phyloP scores from a whole-genome alignment of 1,140 invertebrate genomes.

The Rhopalosiphum maidis region DNA sequence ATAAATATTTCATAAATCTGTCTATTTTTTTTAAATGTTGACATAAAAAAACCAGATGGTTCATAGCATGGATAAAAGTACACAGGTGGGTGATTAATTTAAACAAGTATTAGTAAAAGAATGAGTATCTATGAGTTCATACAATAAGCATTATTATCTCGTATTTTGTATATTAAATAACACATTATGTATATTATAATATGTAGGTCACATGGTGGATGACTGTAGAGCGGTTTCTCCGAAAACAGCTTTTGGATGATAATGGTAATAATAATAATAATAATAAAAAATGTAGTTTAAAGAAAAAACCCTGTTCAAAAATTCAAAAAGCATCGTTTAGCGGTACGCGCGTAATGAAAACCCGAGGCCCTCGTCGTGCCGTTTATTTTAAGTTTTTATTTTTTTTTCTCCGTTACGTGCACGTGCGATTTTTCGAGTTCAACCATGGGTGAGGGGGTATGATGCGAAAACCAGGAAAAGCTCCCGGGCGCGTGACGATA shows the following conservation, averaged over 20 bases:
- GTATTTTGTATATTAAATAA: not conserved
- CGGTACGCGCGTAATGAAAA: conserved; percentile 31
- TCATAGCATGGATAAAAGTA: no score
- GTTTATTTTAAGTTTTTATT: conserved; percentile 18
- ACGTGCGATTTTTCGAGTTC: conserved; percentile 12
- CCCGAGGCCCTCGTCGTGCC: not conserved
- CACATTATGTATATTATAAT: not conserved
- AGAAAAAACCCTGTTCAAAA: conserved; percentile 27
- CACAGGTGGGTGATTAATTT: not conserved
- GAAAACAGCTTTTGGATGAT: not conserved
- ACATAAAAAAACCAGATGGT: not conserved
- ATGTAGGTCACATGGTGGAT: not conserved
- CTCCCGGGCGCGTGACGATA: conserved; percentile 45
- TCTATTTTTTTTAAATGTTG: not conserved
- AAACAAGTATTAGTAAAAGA: not conserved
- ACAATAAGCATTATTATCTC: not conserved
- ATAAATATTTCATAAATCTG: not conserved
- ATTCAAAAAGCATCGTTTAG: conserved; percentile 53
- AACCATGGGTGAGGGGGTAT: not conserved
- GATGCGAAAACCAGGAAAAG: conserved; percentile 25
- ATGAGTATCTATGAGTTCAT: not conserved
- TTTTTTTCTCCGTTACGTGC: not conserved
- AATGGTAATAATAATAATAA: not conserved
- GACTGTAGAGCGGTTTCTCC: not conserved
- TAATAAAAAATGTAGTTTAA: not conserved